Evolutionary conservation across 1,140 invertebrate genomes (phyloP), one percentile per base, ranked within the genome.

Genomic region (Agraylea sexmaculata): DNA sequence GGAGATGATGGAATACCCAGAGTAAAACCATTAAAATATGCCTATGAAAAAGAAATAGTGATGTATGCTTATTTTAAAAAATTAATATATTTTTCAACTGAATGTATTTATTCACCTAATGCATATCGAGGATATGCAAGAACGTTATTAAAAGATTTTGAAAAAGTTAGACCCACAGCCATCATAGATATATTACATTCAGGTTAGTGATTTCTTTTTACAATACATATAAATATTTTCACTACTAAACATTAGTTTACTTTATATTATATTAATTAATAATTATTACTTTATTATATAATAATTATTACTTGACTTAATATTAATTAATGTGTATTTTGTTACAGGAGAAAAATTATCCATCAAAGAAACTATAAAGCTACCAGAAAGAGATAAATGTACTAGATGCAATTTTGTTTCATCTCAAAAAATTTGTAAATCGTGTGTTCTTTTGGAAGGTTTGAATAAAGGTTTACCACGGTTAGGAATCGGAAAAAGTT

Each of bases 1-100:
- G 74, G 78, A 49, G 86, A 89, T 58, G 89, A 87, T 42, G 71
- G 81, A 12, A 86, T 98, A 49, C 87, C 89, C 3, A 69, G 93
- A 50, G 92, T 89, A 37, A 99, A 99, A 62, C 96, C 95, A 4
- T 77, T 99, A 16, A 99, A 98, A 60, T 99, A 98, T 56, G 85
- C 91, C 3, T 99, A 98, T 62, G 95, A 99, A 64, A 99, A 99
- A 58, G 96, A 99, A 70, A 99, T 99, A 57, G 96, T 99, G 0
- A 95, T 99, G 88, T 99, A 97, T 70, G 93, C 93, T 2, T 91
- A 95, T 63, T 96, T 91, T 57, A 93, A 93, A 59, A 87, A 87
- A 52, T 62, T 99, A n/a, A 79, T 96, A 27, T 99, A 99, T 58
- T 99, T 99, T 66, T 96, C 92, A 7, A 99, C 95, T 0, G 96